Evolutionary conservation across 1,140 invertebrate species (phyloP).

Genomic region (Melitaea cinxia): DNA sequence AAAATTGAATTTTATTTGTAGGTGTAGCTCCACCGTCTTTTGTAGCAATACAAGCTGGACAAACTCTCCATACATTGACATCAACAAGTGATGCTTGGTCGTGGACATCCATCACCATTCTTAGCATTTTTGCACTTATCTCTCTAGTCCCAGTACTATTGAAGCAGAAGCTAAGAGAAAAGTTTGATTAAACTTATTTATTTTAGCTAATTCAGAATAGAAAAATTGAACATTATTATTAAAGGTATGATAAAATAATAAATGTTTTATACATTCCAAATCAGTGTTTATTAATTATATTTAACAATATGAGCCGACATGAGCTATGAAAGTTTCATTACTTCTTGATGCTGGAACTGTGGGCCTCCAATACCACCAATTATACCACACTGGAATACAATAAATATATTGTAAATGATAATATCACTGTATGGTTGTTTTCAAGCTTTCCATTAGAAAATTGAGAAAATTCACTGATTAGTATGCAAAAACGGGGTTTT

Average conservation of each 20-base stretch:
- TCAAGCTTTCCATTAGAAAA: no score
- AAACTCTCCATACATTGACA: conserved; percentile 95
- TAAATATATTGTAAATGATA: no score
- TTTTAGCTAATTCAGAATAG: conserved; percentile 67
- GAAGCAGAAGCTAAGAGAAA: conserved; percentile 91
- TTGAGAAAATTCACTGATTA: no score
- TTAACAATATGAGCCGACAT: conserved; percentile 88
- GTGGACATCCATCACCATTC: conserved; percentile 90
- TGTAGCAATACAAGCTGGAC: conserved; percentile 98
- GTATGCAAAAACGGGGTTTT: no score
- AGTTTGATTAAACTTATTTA: conserved; percentile 86
- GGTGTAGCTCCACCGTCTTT: conserved; percentile 99
- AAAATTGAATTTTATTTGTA: conserved; percentile 70
- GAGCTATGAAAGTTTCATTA: conserved; percentile 84
- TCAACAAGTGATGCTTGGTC: conserved; percentile 95
- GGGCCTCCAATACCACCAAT: conserved; percentile 92
- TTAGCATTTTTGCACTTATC: conserved; percentile 89
- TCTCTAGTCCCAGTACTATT: conserved; percentile 95
- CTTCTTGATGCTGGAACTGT: conserved; percentile 83
- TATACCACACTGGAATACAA: conserved; percentile 88
- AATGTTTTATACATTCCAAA: conserved; percentile 69
- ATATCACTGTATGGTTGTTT: no score
- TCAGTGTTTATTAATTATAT: conserved; percentile 40
- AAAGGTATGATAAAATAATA: conserved; percentile 60
- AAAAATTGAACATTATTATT: conserved; percentile 43